Base-by-base conservation (phyloP, 2,888 invertebrate genomes). In the Pristionchus exspectatus region DNA sequence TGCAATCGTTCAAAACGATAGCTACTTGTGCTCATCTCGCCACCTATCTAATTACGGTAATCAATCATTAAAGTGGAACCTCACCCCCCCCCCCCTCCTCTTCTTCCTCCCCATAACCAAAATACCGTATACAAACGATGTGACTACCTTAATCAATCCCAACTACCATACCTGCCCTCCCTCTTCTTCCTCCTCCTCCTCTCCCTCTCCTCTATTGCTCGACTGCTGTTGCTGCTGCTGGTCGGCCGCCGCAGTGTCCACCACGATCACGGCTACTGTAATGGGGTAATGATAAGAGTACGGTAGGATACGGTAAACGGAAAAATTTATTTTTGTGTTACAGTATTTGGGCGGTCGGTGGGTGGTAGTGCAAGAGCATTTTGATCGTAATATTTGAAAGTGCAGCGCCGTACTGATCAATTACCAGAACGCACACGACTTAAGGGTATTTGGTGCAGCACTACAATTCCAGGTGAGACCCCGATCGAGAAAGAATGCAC, bases 251-350 rank as follows among this genome's bases (percentile, higher is more conserved):
- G 81, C 50, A n/a, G 81, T 81, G 38, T 81, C 81, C 44, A 81
- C 38, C 54, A 81, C 81, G 81, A 81, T 54, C 50, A 81, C 81
- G 81, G 81, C 27, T 81, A 81, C 81, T 81, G 81, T 18, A 81
- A 81, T 54, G 12, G n/a, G 81, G 33, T 16, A 27, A 16, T 50
- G 81, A 27, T 81, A 10, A 27, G 44, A 12, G 12, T 24, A 77
- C 44, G 77, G 44, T 77, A 44, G 24, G 72, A 27, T 77, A 21
- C 44, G 38, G 74, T 21, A 38, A 74, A 21, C 4, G 10, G 12
- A 30, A 16, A 2, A 38, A 38, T n/a, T n/a, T n/a, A n/a, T n/a
- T n/a, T n/a, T n/a, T n/a, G n/a, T n/a, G n/a, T n/a, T n/a, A n/a
- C n/a, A n/a, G n/a, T n/a, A n/a, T n/a, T n/a, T n/a, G n/a, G n/a